These are phyloP conservation scores for Campylomormyrus numenius DNA, from an alignment of 2,113 vertebrate genomes.

Conservation along the genomic window DNA sequence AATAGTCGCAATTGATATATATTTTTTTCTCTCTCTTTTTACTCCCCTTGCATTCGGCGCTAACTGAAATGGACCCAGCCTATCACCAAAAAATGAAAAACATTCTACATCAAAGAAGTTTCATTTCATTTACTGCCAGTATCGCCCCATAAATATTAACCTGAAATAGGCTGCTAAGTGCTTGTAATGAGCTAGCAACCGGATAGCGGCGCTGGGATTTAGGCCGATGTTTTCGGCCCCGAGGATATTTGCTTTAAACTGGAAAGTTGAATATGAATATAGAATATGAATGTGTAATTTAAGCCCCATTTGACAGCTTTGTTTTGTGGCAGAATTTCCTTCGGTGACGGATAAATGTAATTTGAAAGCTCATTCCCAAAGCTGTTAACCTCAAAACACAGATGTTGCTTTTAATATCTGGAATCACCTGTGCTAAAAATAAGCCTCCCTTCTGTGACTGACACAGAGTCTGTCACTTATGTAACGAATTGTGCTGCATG, in stretches of 20 bases:
- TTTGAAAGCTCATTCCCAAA: not conserved
- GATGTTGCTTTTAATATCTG: constrained; percentile 1
- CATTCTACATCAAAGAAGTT: not conserved
- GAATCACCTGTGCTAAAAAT: constrained; percentile 1
- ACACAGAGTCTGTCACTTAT: not conserved
- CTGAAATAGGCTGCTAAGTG: constrained; percentile 10
- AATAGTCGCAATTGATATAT: not conserved
- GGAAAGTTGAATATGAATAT: not conserved
- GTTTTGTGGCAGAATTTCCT: constrained; percentile 10
- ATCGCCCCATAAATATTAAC: not conserved
- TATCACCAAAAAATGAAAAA: not conserved
- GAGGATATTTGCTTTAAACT: not conserved
- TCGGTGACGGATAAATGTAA: constrained; percentile 9
- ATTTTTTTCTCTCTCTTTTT: not conserved
- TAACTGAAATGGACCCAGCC: not conserved
- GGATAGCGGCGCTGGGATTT: not conserved
- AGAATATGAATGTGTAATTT: not conserved
- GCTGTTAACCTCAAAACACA: constrained; percentile 4
- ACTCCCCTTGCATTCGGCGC: not conserved
- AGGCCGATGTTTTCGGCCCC: not conserved
- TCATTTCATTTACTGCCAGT: not conserved
- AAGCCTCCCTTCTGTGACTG: not conserved
- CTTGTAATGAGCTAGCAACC: constrained; percentile 2
- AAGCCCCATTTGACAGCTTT: constrained; percentile 8
- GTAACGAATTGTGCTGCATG: not conserved